These are phyloP conservation scores for Drosophila obscura DNA, from an alignment of 1,140 invertebrate genomes.

Conservation along the genomic window DNA sequence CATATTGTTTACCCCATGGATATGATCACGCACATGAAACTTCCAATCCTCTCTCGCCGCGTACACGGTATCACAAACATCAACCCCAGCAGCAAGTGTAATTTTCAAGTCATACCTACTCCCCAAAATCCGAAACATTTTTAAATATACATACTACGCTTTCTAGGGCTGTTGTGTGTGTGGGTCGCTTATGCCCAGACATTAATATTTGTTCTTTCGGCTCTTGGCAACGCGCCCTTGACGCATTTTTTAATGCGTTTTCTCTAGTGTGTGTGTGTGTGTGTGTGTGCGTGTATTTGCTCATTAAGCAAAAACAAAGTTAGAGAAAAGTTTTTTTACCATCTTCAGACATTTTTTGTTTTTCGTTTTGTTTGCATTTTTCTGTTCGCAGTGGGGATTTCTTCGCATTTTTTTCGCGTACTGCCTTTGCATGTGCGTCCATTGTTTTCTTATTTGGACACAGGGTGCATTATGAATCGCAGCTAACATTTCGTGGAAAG, in stretches of 20 bases:
- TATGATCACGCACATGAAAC: no score
- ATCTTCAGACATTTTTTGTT: constrained; percentile 77
- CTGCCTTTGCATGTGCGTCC: constrained; percentile 32
- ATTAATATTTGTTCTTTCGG: constrained; percentile 75
- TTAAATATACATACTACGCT: constrained; percentile 17
- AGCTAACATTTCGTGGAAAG: no score
- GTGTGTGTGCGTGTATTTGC: constrained; percentile 68
- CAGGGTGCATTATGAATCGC: constrained; percentile 42
- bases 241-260: constrained; percentile 75
- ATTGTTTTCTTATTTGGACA: constrained; percentile 57
- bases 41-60: background rate
- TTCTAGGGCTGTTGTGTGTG: constrained; percentile 18
- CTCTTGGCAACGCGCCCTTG: constrained; percentile 72
- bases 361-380: constrained; percentile 62
- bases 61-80: constrained; percentile 28
- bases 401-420: constrained; percentile 1
- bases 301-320: constrained; percentile 83
- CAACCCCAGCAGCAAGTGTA: constrained; percentile 70
- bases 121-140: constrained; percentile 58
- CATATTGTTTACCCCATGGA: background rate
- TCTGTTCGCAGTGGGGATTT: constrained; percentile 31
- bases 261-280: constrained; percentile 27
- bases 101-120: constrained; percentile 34
- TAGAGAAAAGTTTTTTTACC: constrained; percentile 68
- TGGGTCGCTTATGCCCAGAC: constrained; percentile 57